Evolutionary conservation across 2,888 invertebrate species (phyloP).

Genomic region (Epinotia bilunana): DNA sequence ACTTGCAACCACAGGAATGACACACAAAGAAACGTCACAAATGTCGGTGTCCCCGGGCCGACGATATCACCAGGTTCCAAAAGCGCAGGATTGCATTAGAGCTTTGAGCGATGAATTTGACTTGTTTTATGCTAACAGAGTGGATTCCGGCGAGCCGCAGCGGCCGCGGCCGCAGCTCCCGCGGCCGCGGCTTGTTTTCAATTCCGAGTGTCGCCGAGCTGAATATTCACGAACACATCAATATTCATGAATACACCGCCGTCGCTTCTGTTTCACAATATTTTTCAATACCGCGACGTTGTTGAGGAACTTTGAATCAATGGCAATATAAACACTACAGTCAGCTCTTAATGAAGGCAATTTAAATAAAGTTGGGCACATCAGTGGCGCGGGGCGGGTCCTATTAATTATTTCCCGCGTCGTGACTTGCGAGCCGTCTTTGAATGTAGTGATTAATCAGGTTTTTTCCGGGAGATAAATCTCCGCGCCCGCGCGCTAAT

Average conservation of each 20-base stretch:
- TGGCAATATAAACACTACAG: conserved; percentile 27
- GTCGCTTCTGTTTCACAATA: conserved; percentile 44
- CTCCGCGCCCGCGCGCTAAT: conserved; percentile 51
- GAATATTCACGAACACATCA: conserved; percentile 76
- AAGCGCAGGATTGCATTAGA: conserved; percentile 9
- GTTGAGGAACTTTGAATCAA: conserved; percentile 19
- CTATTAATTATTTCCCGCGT: conserved; percentile 76
- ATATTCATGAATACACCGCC: conserved; percentile 70
- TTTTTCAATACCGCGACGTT: conserved; percentile 42
- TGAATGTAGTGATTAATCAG: conserved; percentile 75
- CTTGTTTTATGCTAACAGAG: conserved; percentile 40
- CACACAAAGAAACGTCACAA: no score
- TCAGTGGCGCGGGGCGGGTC: conserved; percentile 48
- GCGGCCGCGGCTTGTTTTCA: conserved; percentile 69
- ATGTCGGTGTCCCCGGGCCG: no score
- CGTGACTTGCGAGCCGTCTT: conserved; percentile 73
- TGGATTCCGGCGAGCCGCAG: conserved; percentile 14
- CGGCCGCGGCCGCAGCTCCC: conserved; percentile 57
- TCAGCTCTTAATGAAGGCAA: conserved; percentile 62
- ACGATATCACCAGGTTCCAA: background rate
- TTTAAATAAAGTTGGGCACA: conserved; percentile 64
- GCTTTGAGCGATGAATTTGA: conserved; percentile 28
- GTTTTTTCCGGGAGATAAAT: conserved; percentile 71
- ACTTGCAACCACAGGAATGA: no score
- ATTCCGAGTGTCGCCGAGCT: conserved; percentile 67